These are phyloP conservation scores for Acleris sparsana DNA, from an alignment of 2,888 invertebrate genomes.

Conservation along the genomic window DNA sequence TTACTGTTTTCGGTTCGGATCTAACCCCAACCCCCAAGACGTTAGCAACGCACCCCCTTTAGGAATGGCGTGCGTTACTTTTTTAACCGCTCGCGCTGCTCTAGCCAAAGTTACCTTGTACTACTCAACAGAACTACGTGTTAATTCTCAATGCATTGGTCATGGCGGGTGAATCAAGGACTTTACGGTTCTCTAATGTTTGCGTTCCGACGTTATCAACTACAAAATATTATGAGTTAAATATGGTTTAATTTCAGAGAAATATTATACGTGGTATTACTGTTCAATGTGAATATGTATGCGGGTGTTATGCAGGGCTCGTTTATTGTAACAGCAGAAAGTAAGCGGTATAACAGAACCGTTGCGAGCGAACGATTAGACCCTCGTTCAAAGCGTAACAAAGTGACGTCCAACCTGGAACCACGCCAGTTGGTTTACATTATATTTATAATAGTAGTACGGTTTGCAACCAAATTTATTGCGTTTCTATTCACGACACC, in stretches of 20 bases:
- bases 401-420: no score
- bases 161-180: constrained; percentile 62
- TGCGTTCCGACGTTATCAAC: constrained; percentile 56
- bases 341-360: no score
- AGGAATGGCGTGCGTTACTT: constrained; percentile 13
- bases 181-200: constrained; percentile 68
- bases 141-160: constrained; percentile 66
- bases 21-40: constrained; percentile 4
- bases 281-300: background rate
- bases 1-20: constrained; percentile 1
- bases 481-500: background rate
- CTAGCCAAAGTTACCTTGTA: constrained; percentile 49
- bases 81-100: constrained; percentile 4
- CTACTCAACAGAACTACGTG: constrained; percentile 52
- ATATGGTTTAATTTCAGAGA: constrained; percentile 10
- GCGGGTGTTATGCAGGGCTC: background rate
- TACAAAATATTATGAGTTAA: constrained; percentile 55
- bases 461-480: no score
- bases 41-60: background rate
- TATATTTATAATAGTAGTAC: no score
- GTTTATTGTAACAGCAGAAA: background rate
- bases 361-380: no score
- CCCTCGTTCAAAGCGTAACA: no score
- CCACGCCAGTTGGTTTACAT: no score
- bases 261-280: constrained; percentile 4